Percentiles rank a stretch among this genome's conserved stretches.
phyloP scores from a whole-genome alignment of 2,113 vertebrate genomes.

The Marmota monax region DNA sequence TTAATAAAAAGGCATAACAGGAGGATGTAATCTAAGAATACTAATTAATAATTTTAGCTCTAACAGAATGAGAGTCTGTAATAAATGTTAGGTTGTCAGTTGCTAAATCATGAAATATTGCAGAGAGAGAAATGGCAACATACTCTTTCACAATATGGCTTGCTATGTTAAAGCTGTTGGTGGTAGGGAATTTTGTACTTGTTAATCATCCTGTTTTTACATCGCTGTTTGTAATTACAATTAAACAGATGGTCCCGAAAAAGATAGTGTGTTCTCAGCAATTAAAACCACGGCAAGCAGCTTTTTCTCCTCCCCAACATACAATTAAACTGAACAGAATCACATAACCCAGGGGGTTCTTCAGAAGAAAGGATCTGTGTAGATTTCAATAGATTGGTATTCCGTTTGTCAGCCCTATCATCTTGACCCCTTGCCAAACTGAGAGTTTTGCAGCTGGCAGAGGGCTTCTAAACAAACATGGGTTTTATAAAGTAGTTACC shows the following conservation, averaged over 20 bases:
- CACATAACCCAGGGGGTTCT: conserved; percentile 60
- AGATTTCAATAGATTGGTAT: conserved; percentile 49
- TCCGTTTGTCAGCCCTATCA: conserved; percentile 36
- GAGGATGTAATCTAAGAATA: conserved; percentile 57
- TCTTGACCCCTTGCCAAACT: conserved; percentile 30
- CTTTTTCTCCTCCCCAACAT: conserved; percentile 70
- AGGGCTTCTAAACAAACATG: conserved; percentile 48
- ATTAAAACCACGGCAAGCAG: conserved; percentile 71
- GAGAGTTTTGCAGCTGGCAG: conserved; percentile 69
- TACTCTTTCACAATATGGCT: conserved; percentile 51
- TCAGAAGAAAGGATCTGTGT: conserved; percentile 54
- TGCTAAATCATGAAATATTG: conserved; percentile 76
- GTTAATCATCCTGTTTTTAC: conserved; percentile 79
- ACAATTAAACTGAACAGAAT: conserved; percentile 80
- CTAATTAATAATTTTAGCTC: conserved; percentile 72
- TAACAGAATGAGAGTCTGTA: conserved; percentile 61
- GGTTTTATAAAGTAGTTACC: background rate
- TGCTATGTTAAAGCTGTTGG: conserved; percentile 59
- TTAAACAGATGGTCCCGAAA: conserved; percentile 81
- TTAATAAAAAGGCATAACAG: conserved; percentile 76
- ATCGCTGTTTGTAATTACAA: conserved; percentile 74
- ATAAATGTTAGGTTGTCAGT: conserved; percentile 71
- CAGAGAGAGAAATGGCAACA: conserved; percentile 48
- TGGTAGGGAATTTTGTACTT: conserved; percentile 64
- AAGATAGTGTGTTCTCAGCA: conserved; percentile 73